These are phyloP conservation scores for Stenodera caucasica DNA, from an alignment of 2,888 invertebrate genomes.

Conservation along the genomic window DNA sequence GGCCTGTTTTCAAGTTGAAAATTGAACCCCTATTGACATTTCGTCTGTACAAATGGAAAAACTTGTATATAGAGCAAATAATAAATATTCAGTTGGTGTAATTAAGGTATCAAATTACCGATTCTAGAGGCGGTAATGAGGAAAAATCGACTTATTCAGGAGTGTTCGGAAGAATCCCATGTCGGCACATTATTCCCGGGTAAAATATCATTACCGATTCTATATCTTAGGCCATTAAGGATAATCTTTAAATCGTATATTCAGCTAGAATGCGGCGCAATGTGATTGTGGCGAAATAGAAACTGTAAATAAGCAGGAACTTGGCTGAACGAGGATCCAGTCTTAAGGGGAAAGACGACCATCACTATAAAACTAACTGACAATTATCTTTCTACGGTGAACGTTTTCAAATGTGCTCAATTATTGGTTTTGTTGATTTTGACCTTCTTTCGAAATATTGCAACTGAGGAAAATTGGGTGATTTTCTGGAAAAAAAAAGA, in stretches of 20 bases:
- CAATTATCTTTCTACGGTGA: slow-evolving; percentile 40
- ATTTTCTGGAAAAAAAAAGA: no score
- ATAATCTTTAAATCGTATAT: slow-evolving; percentile 44
- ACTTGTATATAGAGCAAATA: no score
- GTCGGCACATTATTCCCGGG: slow-evolving; percentile 21
- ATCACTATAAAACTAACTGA: slow-evolving; percentile 43
- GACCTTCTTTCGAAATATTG: background rate
- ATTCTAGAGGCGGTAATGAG: background rate
- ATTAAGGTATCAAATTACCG: background rate
- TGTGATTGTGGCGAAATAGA: slow-evolving; percentile 34
- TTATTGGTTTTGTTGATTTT: slow-evolving; percentile 4
- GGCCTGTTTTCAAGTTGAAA: background rate
- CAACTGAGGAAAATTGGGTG: no score
- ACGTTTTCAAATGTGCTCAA: slow-evolving; percentile 25
- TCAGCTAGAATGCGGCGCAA: slow-evolving; percentile 36
- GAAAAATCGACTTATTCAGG: background rate
- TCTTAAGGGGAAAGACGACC: slow-evolving; percentile 33
- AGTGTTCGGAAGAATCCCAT: background rate
- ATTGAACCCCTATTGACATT: background rate
- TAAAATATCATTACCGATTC: slow-evolving; percentile 44
- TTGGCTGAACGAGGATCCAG: slow-evolving; percentile 25
- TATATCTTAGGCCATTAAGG: slow-evolving; percentile 41
- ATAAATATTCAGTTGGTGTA: no score
- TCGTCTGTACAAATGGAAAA: background rate
- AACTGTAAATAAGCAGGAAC: slow-evolving; percentile 33